Percentiles rank a stretch among this genome's conserved stretches.
phyloP scores from a whole-genome alignment of 2,888 invertebrate species.

The Drosophila austrosaltans region DNA sequence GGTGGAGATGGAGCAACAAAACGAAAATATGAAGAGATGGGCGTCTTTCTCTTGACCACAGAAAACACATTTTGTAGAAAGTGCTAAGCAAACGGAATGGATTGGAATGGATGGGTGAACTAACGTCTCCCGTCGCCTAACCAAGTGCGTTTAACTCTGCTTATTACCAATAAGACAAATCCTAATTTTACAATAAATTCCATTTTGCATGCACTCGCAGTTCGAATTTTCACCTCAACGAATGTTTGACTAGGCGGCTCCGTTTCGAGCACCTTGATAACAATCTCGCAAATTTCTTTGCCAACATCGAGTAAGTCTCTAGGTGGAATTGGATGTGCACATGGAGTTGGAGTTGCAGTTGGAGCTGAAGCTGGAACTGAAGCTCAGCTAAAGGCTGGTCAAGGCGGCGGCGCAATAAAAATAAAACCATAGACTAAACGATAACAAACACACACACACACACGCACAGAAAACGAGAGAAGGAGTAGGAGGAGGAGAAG shows the following conservation, averaged over 20 bases:
- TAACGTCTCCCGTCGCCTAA: conserved; percentile 18
- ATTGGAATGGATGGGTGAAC: neutral
- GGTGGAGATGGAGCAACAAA: neutral
- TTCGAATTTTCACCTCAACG: conserved; percentile 70
- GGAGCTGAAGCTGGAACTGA: conserved; percentile 41
- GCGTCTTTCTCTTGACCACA: conserved; percentile 27
- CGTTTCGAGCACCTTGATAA: conserved; percentile 58
- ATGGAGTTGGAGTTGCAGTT: conserved; percentile 26
- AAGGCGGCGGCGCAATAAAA: conserved; percentile 65
- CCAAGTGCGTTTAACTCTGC: conserved; percentile 65
- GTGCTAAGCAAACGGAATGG: conserved; percentile 16
- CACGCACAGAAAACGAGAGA: conserved; percentile 2
- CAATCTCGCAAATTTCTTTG: conserved; percentile 70
- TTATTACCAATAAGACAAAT: conserved; percentile 81
- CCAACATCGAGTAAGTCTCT: conserved; percentile 25
- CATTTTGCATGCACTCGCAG: conserved; percentile 75
- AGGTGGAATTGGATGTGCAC: neutral
- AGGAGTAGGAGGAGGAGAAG: conserved; percentile 20
- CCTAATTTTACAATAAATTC: conserved; percentile 83
- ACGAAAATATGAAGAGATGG: conserved; percentile 20
- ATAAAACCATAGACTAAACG: conserved; percentile 78
- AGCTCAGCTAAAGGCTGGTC: neutral
- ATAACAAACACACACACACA: conserved; percentile 54
- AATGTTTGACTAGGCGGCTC: conserved; percentile 61
- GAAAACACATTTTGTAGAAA: conserved; percentile 36